These are phyloP conservation scores for Microchrysa polita DNA, from an alignment of 2,888 invertebrate species.

Conservation along the genomic window DNA sequence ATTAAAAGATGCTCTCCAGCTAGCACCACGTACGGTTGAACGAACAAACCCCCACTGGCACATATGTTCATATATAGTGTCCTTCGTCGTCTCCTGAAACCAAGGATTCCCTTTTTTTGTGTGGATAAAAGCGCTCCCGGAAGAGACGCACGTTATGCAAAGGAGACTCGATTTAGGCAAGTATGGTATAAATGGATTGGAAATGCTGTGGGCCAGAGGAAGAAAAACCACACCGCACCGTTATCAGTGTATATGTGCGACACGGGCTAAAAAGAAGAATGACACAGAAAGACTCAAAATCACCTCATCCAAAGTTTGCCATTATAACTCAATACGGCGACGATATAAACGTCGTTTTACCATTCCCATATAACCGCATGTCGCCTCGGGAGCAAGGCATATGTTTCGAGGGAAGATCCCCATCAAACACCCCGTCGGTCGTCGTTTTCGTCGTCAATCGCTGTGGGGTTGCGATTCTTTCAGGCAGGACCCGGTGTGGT, in stretches of 20 bases:
- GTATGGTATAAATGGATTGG: background rate
- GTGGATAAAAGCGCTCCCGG: background rate
- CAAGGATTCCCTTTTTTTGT: no score
- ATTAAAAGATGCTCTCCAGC: conserved; percentile 29
- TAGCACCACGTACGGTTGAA: conserved; percentile 9
- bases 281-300: conserved; percentile 32
- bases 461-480: conserved; percentile 31
- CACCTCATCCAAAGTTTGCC: conserved; percentile 47
- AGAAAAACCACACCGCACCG: background rate
- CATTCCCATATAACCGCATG: conserved; percentile 43
- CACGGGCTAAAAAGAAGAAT: conserved; percentile 15
- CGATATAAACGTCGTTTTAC: conserved; percentile 45
- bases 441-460: no score
- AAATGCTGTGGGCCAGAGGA: background rate
- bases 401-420: conserved; percentile 14
- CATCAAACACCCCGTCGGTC: conserved; percentile 15
- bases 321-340: conserved; percentile 49
- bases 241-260: background rate
- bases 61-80: conserved; percentile 20
- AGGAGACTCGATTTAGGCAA: background rate
- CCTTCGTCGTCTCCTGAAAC: background rate
- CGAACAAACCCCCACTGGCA: background rate
- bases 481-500: background rate
- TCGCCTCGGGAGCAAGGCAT: conserved; percentile 22
- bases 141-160: background rate